A percentile compares a stretch with the other conserved stretches of the same genome.
Evolutionary conservation across 2,113 vertebrate species (phyloP).

Genomic region (Myotis davidii): DNA sequence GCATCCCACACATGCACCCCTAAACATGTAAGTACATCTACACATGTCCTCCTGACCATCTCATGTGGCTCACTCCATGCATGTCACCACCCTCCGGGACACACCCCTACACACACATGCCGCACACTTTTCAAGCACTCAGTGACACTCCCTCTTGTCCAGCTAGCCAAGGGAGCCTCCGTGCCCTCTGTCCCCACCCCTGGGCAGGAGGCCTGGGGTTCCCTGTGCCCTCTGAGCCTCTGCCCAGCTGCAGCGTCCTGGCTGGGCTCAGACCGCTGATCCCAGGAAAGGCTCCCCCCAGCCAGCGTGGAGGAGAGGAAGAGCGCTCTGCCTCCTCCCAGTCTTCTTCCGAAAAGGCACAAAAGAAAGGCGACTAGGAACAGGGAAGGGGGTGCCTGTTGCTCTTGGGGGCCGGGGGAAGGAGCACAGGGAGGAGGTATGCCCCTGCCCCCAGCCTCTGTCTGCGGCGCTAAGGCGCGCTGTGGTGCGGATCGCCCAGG

Average conservation of each 20-base stretch:
- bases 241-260: not conserved
- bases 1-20: not conserved
- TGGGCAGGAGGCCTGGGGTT: not conserved
- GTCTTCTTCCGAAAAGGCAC: not conserved
- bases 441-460: not conserved
- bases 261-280: not conserved
- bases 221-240: not conserved
- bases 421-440: not conserved
- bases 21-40: not conserved
- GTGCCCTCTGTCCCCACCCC: not conserved
- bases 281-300: not conserved
- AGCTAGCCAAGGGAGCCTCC: not conserved
- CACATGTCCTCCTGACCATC: not conserved
- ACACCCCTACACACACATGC: fast-evolving
- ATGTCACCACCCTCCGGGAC: not conserved
- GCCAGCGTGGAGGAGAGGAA: not conserved
- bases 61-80: not conserved
- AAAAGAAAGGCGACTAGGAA: not conserved
- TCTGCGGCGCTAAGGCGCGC: fast-evolving
- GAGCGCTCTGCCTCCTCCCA: not conserved
- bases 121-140: too few species aligned
- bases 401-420: not conserved
- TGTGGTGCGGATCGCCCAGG: not conserved
- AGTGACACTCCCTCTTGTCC: fast-evolving
- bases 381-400: not conserved